A percentile compares a stretch with the other conserved stretches of the same genome.
Conservation (phyloP, 2,113 vertebrate genomes). For the Agapornis roseicollis region DNA sequence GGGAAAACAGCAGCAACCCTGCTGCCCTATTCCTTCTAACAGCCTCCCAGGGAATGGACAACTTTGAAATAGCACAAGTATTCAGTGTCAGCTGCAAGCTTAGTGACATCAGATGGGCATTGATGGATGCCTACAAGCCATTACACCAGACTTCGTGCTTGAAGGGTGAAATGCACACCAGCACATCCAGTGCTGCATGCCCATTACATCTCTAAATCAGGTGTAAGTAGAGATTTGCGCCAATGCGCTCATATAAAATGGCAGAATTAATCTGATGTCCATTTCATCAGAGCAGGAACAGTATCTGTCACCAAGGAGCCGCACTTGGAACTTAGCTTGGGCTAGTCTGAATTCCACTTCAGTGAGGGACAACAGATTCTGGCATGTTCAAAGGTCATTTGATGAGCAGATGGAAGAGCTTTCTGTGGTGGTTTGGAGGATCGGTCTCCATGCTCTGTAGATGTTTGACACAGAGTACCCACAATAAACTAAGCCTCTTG, state of each 20-base stretch:
- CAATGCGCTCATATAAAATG: not conserved
- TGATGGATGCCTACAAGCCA: not conserved
- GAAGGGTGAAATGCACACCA: constrained; percentile 15
- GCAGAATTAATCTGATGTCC: not conserved
- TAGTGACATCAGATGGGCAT: not conserved
- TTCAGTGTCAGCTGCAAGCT: not conserved
- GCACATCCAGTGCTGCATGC: not conserved
- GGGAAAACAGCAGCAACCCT: not conserved
- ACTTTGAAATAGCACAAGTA: not conserved
- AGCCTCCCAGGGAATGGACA: not conserved
- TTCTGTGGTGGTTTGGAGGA: not conserved
- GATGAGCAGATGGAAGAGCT: not conserved
- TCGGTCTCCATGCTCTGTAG: accelerated
- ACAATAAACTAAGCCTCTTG: not conserved
- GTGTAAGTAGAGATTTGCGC: not conserved
- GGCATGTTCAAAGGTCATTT: constrained; percentile 30
- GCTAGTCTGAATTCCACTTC: constrained; percentile 19
- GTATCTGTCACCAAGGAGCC: not conserved
- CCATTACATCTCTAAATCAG: not conserved
- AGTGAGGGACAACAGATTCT: not conserved
- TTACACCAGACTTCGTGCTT: not conserved
- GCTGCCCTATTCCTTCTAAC: not conserved
- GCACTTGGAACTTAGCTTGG: not conserved
- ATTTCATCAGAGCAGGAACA: not conserved
- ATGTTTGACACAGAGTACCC: accelerated